Evolutionary conservation across 2,888 invertebrate genomes (phyloP).

Genomic region (Drosophila bunnanda): DNA sequence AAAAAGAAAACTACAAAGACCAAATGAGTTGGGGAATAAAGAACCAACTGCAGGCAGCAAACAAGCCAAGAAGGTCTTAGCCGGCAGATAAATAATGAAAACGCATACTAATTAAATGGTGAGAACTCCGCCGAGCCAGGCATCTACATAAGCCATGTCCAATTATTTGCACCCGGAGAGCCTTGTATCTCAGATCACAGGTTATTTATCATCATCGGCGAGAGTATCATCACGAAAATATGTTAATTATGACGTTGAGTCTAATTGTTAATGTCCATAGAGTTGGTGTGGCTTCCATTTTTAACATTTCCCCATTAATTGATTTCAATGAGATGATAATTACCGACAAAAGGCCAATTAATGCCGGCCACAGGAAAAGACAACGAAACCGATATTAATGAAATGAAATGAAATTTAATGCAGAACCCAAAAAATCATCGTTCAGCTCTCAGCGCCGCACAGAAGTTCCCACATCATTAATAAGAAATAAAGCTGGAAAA

Average conservation of each 20-base stretch:
- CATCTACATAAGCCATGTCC: conserved; percentile 17
- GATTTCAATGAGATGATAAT: conserved; percentile 52
- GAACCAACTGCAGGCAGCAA: conserved; percentile 45
- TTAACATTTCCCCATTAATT: conserved; percentile 38
- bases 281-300: conserved; percentile 15
- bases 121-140: conserved; percentile 58
- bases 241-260: conserved; percentile 59
- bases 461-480: conserved; percentile 82
- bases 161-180: conserved; percentile 63
- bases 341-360: conserved; percentile 41
- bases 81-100: conserved; percentile 70
- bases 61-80: conserved; percentile 52
- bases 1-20: conserved; percentile 40
- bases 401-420: conserved; percentile 74
- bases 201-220: conserved; percentile 17
- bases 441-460: conserved; percentile 51
- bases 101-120: conserved; percentile 75
- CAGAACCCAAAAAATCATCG: conserved; percentile 32
- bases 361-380: conserved; percentile 16
- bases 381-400: conserved; percentile 67
- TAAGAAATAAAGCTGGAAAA: conserved; percentile 46
- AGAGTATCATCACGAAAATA: conserved; percentile 39
- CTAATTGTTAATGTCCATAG: conserved; percentile 72
- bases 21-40: conserved; percentile 40
- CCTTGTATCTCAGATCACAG: conserved; percentile 25